A percentile compares a stretch with the other conserved stretches of the same genome.
Conservation (phyloP, 2,797 vertebrate genomes). For the Sternotherus odoratus region DNA sequence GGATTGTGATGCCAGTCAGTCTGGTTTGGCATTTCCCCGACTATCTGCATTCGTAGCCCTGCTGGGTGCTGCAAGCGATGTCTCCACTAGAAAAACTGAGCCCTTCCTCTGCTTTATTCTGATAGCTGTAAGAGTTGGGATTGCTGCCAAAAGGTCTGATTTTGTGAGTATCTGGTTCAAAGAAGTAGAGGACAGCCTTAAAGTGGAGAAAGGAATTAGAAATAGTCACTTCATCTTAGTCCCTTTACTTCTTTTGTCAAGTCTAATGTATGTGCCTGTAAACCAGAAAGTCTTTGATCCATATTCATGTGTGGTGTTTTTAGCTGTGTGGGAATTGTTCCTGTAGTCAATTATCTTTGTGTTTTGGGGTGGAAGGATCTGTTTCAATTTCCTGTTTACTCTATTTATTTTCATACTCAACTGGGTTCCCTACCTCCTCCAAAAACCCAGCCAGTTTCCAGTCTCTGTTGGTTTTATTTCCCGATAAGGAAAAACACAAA, state of each 20-base stretch:
- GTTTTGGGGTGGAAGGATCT: neutral
- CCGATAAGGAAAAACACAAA: neutral
- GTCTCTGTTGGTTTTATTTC: neutral
- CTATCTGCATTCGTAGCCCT: neutral
- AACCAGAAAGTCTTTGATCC: neutral
- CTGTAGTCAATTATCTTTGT: neutral
- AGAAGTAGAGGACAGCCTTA: neutral
- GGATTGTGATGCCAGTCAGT: rapidly evolving
- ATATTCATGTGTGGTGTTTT: neutral
- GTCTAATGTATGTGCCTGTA: neutral
- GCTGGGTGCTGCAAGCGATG: neutral
- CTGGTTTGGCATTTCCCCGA: neutral
- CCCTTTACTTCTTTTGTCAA: neutral
- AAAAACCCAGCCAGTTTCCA: neutral
- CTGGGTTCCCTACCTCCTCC: neutral
- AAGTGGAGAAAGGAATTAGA: neutral
- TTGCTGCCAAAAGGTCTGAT: neutral
- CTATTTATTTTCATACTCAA: neutral
- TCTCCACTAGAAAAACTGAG: neutral
- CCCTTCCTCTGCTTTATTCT: neutral
- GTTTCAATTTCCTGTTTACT: neutral
- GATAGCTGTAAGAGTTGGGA: neutral
- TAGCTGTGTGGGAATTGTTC: neutral
- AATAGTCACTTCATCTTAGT: neutral
- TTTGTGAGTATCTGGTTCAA: neutral